Evolutionary conservation across 2,113 vertebrate genomes (phyloP).

Genomic region (Bostrychus sinensis): DNA sequence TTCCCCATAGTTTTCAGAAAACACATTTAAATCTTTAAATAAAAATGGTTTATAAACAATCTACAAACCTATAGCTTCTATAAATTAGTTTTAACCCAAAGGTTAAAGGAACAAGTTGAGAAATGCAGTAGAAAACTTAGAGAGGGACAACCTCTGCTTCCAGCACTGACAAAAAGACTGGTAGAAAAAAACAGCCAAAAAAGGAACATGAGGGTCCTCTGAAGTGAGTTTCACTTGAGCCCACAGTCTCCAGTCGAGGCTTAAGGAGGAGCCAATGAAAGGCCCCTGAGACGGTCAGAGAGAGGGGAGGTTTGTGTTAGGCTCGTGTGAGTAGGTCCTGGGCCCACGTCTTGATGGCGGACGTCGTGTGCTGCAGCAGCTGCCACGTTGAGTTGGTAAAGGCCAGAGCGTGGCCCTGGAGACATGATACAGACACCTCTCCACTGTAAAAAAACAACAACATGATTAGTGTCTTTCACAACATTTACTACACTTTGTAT

Average conservation of each 20-base stretch:
- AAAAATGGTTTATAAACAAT: slow-evolving; percentile 67
- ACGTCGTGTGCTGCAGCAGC: slow-evolving; percentile 84
- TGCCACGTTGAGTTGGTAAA: slow-evolving; percentile 87
- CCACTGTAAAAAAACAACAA: slow-evolving; percentile 76
- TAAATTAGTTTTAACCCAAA: slow-evolving; percentile 60
- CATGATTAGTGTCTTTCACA: background rate
- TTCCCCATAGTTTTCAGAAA: slow-evolving; percentile 34
- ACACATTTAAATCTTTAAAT: slow-evolving; percentile 55
- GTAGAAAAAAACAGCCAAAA: slow-evolving; percentile 61
- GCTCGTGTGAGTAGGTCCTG: slow-evolving; percentile 82
- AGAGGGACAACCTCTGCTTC: slow-evolving; percentile 43
- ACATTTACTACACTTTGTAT: too few relatives aligned
- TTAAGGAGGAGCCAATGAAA: slow-evolving; percentile 27
- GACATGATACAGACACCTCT: slow-evolving; percentile 83
- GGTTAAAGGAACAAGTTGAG: slow-evolving; percentile 41
- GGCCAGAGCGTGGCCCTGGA: slow-evolving; percentile 82
- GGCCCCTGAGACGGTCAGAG: slow-evolving; percentile 36
- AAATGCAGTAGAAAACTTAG: slow-evolving; percentile 65
- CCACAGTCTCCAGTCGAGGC: slow-evolving; percentile 33
- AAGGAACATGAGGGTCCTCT: slow-evolving; percentile 34
- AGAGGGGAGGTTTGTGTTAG: slow-evolving; percentile 48
- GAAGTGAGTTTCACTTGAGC: slow-evolving; percentile 25
- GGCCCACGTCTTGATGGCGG: slow-evolving; percentile 87
- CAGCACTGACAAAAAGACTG: slow-evolving; percentile 57
- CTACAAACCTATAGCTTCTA: slow-evolving; percentile 64